phyloP scores from a whole-genome alignment of 2,888 invertebrate species.

The Cantharis rustica region DNA sequence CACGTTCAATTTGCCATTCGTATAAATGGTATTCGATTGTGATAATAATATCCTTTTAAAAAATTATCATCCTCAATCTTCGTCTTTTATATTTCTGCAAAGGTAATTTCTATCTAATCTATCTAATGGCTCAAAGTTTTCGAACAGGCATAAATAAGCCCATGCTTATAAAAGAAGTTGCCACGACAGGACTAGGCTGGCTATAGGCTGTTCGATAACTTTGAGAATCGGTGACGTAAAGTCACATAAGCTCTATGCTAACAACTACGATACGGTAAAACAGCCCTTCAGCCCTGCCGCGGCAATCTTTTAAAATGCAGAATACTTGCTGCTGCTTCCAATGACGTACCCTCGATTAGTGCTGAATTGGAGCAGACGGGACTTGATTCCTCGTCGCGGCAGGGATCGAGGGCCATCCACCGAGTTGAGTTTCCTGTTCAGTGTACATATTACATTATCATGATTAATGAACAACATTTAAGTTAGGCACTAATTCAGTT shows the following conservation, averaged over 20 bases:
- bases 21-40: too few species aligned
- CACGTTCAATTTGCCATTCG: too few species aligned
- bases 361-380: constrained; percentile 87
- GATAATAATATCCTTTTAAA: too few species aligned
- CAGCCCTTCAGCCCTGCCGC: constrained; percentile 55
- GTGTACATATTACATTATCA: constrained; percentile 4
- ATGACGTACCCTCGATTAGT: constrained; percentile 86
- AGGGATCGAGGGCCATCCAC: constrained; percentile 86
- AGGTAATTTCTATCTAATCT: not conserved
- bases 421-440: constrained; percentile 58
- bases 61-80: not conserved
- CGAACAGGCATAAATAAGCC: constrained; percentile 47
- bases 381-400: constrained; percentile 88
- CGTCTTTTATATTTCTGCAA: not conserved
- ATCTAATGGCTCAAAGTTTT: constrained; percentile 50
- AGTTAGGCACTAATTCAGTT: not conserved
- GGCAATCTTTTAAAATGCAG: constrained; percentile 36
- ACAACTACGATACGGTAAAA: constrained; percentile 39
- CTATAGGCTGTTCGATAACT: constrained; percentile 73
- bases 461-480: not conserved
- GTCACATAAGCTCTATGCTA: constrained; percentile 20
- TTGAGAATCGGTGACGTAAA: constrained; percentile 39
- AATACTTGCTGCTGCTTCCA: constrained; percentile 28
- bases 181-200: constrained; percentile 43
- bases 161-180: constrained; percentile 8